phyloP scores from a whole-genome alignment of 2,888 invertebrate genomes.

The Parnassius smintheus region DNA sequence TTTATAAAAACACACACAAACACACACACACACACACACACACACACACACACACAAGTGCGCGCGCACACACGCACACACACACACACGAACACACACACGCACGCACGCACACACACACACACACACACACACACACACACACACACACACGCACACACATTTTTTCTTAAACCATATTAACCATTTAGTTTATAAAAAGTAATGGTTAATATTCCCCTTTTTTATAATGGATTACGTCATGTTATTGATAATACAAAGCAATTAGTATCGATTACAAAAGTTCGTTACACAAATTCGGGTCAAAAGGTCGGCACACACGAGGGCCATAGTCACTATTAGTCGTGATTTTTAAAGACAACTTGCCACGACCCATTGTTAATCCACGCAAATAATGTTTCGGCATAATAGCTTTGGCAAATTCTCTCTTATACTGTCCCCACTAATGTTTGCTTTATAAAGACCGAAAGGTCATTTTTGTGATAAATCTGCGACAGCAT shows the following conservation, averaged over 20 bases:
- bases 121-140: too few species aligned
- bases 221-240: too few species aligned
- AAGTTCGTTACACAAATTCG: not conserved
- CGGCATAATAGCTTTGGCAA: slow-evolving; percentile 1
- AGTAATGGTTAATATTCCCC: too few species aligned
- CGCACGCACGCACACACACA: too few species aligned
- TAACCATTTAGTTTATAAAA: too few species aligned
- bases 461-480: slow-evolving; percentile 4
- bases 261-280: slow-evolving; percentile 1
- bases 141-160: too few species aligned
- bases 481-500: not conserved
- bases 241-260: not conserved
- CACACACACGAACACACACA: too few species aligned
- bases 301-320: slow-evolving; percentile 1
- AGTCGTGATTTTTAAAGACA: slow-evolving; percentile 4
- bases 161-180: too few species aligned
- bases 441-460: slow-evolving; percentile 4
- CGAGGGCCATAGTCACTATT: not conserved
- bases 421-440: not conserved
- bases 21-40: too few species aligned
- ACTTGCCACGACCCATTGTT: not conserved
- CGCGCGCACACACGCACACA: too few species aligned
- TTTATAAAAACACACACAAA: too few species aligned
- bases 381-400: slow-evolving; percentile 1
- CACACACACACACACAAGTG: too few species aligned